These are phyloP conservation scores for Vimba vimba DNA, from an alignment of 2,113 vertebrate genomes.

Conservation along the genomic window DNA sequence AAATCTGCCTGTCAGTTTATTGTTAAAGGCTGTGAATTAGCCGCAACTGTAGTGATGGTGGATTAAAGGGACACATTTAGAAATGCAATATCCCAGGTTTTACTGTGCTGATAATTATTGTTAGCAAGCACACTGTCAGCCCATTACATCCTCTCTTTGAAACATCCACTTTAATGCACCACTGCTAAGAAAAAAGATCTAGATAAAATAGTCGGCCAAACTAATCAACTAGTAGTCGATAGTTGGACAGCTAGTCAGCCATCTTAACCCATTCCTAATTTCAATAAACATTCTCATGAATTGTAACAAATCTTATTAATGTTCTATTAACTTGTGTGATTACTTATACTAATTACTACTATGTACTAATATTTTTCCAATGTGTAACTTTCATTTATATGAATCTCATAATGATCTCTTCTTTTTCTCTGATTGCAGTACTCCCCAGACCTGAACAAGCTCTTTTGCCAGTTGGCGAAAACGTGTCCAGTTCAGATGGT, in stretches of 20 bases:
- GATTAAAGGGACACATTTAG: not conserved
- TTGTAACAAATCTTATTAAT: not conserved
- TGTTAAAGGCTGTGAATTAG: not conserved
- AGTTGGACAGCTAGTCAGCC: not conserved
- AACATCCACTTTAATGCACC: not conserved
- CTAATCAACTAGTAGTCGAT: not conserved
- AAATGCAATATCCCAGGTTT: too few relatives aligned
- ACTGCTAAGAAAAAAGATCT: not conserved
- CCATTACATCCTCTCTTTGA: not conserved
- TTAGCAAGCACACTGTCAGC: not conserved
- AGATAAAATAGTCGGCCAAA: not conserved
- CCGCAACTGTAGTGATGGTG: not conserved
- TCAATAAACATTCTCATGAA: not conserved
- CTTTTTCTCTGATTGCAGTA: constrained; percentile 61
- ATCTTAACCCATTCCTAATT: not conserved
- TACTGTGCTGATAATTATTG: not conserved
- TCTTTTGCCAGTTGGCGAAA: constrained; percentile 79
- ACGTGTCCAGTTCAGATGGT: constrained; percentile 77
- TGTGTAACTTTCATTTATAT: not conserved
- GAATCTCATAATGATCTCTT: not conserved
- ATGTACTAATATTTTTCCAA: not conserved
- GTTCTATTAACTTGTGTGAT: not conserved
- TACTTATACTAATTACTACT: not conserved
- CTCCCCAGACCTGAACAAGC: constrained; percentile 74
- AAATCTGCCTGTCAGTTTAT: not conserved